Evolutionary conservation across 2,113 vertebrate species (phyloP), one percentile per base, ranked within the genome.

Genomic region (Polypterus senegalus): DNA sequence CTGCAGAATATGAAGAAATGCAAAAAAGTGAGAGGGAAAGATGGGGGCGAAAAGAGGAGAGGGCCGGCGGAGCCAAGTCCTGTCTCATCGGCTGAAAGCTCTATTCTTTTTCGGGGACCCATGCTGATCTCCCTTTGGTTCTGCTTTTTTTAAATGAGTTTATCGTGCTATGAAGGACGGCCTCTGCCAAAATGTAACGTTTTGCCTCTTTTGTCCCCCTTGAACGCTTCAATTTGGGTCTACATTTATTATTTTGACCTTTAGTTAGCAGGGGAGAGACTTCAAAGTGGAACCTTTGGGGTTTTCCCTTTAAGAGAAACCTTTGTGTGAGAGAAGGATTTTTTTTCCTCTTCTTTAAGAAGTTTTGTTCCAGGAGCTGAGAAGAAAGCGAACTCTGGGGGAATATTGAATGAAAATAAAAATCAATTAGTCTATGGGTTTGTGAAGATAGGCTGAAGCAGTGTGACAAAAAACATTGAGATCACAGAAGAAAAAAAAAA

Each of bases 241-340:
- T 86, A 89, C 88, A 89, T 89, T 89, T 89, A 89, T 89, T 89
- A 88, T 88, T 89, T 89, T 88, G 88, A 89, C 88, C 88, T 89
- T 82, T 85, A 74, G 75, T 77, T 77, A 75, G 78, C 80, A 66
- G 79, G 69, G 75, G 75, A 70, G 65, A 68, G 66, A 79, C 80
- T 80, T 83, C 84, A 83, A 83, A 88, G 80, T 71, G 65, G 70
- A 73, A 73, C 73, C 67, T 71, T 75, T 77, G 64, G 76, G 79
- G 74, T 70, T 67, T 72, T 59, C 65, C 68, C 65, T 75, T 72
- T 73, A 70, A 66, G 77, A 63, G 72, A 53, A 76, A 80, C 78
- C 80, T 86, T 84, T 84, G 84, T 83, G 78, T 64, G 75, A 74
- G 71, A 75, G 77, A 78, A 78, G 65, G 49, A 49, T 74, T 77